Percentiles rank a stretch among this genome's conserved stretches.
Evolutionary conservation across 2,888 invertebrate genomes (phyloP).

Genomic region (Deroplatys truncata): DNA sequence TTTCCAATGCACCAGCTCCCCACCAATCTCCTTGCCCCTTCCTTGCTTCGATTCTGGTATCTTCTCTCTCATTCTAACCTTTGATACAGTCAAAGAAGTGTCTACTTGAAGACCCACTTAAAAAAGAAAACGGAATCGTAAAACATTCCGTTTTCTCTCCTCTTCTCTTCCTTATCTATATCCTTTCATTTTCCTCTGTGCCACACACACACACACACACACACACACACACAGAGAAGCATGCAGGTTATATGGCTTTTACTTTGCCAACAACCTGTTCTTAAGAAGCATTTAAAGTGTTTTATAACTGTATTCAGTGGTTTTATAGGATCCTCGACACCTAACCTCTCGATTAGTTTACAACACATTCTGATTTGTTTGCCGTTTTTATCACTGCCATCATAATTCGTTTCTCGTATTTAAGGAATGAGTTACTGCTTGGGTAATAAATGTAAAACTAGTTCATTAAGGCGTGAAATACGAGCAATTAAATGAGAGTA

Average conservation of each 20-base stretch:
- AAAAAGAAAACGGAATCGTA: not conserved
- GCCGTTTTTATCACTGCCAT: not conserved
- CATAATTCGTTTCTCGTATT: not conserved
- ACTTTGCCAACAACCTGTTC: constrained; percentile 16
- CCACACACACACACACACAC: not conserved
- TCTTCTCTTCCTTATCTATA: not conserved
- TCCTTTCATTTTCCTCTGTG: not conserved
- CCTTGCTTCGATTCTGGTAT: not conserved
- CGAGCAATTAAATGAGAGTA: not conserved
- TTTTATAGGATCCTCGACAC: not conserved
- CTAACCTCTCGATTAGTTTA: not conserved
- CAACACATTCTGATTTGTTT: not conserved
- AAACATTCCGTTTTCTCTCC: not conserved
- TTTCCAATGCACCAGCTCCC: not conserved
- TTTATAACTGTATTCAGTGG: constrained; percentile 12
- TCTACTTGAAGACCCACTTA: not conserved
- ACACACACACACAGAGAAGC: too few species aligned
- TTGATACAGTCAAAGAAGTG: not conserved
- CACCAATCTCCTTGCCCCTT: not conserved
- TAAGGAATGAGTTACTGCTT: not conserved
- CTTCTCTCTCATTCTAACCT: not conserved
- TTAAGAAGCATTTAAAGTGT: constrained; percentile 8
- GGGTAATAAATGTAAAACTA: not conserved
- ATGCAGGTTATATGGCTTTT: not conserved
- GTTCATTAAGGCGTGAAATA: not conserved